phyloP scores from a whole-genome alignment of 1,140 invertebrate genomes.

The Achatina immaculata region DNA sequence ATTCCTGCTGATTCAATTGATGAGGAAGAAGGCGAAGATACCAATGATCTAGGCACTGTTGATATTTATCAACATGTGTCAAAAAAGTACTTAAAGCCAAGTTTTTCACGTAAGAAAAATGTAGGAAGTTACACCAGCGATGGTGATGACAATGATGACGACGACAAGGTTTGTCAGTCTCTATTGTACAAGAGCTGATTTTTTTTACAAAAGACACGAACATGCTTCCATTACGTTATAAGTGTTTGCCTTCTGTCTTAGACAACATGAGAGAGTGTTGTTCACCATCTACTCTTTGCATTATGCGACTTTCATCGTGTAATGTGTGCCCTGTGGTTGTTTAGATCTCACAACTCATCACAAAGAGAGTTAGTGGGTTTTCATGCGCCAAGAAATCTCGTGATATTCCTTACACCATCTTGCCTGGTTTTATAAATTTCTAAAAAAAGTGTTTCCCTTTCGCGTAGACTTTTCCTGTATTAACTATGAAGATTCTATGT shows the following conservation, averaged over 20 bases:
- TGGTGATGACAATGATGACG: slow-evolving; percentile 42
- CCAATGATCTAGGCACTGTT: not conserved
- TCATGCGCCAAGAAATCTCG: too few relatives aligned
- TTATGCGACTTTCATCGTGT: too few relatives aligned
- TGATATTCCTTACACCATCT: too few relatives aligned
- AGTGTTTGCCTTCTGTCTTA: not conserved
- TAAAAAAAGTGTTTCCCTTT: too few relatives aligned
- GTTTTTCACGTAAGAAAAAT: not conserved
- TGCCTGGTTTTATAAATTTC: too few relatives aligned
- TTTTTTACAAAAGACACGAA: not conserved
- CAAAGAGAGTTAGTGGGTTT: too few relatives aligned
- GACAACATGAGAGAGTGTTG: not conserved
- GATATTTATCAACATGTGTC: not conserved
- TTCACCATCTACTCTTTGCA: not conserved
- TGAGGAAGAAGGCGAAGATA: not conserved
- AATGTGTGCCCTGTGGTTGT: too few relatives aligned
- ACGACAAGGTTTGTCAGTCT: slow-evolving; percentile 41
- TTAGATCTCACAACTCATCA: too few relatives aligned
- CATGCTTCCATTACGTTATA: not conserved
- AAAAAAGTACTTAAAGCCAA: not conserved
- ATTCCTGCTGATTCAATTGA: slow-evolving; percentile 5
- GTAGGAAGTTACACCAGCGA: slow-evolving; percentile 9
- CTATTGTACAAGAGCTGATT: slow-evolving; percentile 27
- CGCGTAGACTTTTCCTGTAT: too few relatives aligned
- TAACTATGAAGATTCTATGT: too few relatives aligned